These are phyloP conservation scores for Trichacis sp. DNA, from an alignment of 2,888 invertebrate genomes.

Conservation along the genomic window DNA sequence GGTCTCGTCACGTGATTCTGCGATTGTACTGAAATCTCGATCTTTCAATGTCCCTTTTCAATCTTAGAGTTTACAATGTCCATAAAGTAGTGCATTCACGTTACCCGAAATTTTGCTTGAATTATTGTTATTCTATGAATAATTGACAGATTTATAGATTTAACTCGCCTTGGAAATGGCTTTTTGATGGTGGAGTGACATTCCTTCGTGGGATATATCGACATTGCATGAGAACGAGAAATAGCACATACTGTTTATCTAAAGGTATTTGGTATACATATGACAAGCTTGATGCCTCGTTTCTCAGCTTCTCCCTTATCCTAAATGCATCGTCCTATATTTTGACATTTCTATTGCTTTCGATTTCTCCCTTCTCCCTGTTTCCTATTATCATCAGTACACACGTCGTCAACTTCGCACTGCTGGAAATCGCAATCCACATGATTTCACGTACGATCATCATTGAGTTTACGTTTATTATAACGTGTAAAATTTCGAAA, in stretches of 20 bases:
- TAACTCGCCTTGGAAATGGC: not conserved
- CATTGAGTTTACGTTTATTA: not conserved
- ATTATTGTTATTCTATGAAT: slow-evolving; percentile 18
- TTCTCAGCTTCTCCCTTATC: not conserved
- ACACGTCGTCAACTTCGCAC: not conserved
- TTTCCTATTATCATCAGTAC: not conserved
- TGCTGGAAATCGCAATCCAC: too few species aligned
- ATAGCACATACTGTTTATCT: too few species aligned
- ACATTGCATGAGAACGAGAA: too few species aligned
- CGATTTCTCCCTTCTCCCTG: slow-evolving; percentile 17
- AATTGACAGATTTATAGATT: slow-evolving; percentile 37
- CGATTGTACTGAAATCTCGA: slow-evolving; percentile 21
- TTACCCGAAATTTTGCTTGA: slow-evolving; percentile 13
- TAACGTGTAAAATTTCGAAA: too few species aligned
- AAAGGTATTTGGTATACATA: too few species aligned
- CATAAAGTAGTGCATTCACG: too few species aligned
- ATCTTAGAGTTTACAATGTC: too few species aligned
- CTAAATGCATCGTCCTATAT: slow-evolving; percentile 10
- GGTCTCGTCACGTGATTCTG: slow-evolving; percentile 21
- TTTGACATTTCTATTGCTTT: slow-evolving; percentile 35
- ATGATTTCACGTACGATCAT: not conserved
- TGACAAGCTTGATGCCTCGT: too few species aligned
- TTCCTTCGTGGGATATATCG: too few species aligned
- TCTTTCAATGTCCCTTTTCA: not conserved
- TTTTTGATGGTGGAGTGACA: too few species aligned